Base-by-base conservation (phyloP, 2,888 invertebrate species). In the Linnaemya tessellans region DNA sequence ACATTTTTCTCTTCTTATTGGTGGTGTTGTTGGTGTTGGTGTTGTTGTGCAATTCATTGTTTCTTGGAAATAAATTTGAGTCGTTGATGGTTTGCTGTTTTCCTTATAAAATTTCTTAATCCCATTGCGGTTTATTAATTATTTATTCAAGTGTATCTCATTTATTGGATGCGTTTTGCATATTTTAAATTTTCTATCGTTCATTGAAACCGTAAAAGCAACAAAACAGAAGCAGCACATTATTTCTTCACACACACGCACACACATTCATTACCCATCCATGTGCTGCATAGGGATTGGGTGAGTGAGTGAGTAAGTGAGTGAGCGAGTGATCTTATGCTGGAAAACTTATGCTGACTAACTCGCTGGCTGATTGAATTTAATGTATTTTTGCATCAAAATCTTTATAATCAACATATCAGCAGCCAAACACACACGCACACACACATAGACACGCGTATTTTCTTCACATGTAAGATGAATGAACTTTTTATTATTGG, bases 101-200 rank as follows among this genome's bases (percentile, higher is more conserved):
- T 62, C 51, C 70, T 54, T 74, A 51, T 80, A 62, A 60, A 11
- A 62, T 78, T 84, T 49, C 38, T 73, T 79, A 85, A 85, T 82
- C 74, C 78, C 79, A 71, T 85, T 82, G 75, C 60, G 82, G 70
- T 80, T 84, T 85, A 80, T 80, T 80, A 74, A 80, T 83, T 78
- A 82, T 60, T 85, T 82, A 85, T 80, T 85, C 82, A 85, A 75
- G 82, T 82, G 58, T 75, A 65, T 75, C 79, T 78, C 41, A 38
- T 73, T 58, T 73, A 62, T 65, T 54, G 58, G 38, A 64, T 82
- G 70, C 64, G 46, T 85, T 78, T 74, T 80, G 75, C 79, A 82
- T 85, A 82, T 85, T 85, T 82, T 51, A 75, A 79, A 82, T 85
- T 67, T 85, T 85, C 79, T 68, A 75, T 79, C 82, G 79, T 85